Base-by-base conservation (phyloP, 2,113 vertebrate genomes). In the Alethe castanea region DNA sequence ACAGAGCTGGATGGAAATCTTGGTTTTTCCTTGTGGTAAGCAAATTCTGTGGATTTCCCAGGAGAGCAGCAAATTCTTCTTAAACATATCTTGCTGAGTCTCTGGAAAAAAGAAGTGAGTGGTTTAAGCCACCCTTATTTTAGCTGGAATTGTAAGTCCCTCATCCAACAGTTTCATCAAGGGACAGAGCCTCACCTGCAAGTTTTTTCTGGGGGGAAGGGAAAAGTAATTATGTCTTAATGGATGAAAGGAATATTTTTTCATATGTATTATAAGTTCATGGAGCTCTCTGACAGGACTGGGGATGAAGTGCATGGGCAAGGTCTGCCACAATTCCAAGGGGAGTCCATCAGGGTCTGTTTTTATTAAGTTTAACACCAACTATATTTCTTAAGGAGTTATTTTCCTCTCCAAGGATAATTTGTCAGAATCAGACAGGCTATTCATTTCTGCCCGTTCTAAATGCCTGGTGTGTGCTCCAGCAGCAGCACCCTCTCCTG, bases 301-400 rank as follows among this genome's bases (percentile, higher is more conserved):
- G 0, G 88, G 96, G 94, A 87, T 77, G 93, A 86, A 96, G 88
- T 77, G 62, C 82, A 59, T 35, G 74, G 72, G 87, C 87, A 95
- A 95, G 90, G 92, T 64, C 82, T 86, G 94, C 90, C 93, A 90
- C 90, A 88, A 80, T 93, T 92, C 95, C 88, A 69, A 66, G 74
- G 96, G 81, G 96, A 95, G 90, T 90, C 95, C 90, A 92, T 94
- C 93, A 91, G 94, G 86, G 86, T 70, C 88, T 90, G 95, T 74
- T 96, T 97, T 96, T 96, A 97, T 96, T 97, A 96, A 96, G 94
- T 95, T 97, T 95, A 97, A 92, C 90, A 95, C 77, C 79, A 91
- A 96, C 94, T 94, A 87, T 96, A 97, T 97, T 96, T 97, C 96
- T 96, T 94, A 90, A 23, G 88, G 96, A 97, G 95, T 96, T 97